Evolutionary conservation across 2,113 vertebrate species (phyloP), one percentile per base, ranked within the genome.

Genomic region (Rallus limicola): DNA sequence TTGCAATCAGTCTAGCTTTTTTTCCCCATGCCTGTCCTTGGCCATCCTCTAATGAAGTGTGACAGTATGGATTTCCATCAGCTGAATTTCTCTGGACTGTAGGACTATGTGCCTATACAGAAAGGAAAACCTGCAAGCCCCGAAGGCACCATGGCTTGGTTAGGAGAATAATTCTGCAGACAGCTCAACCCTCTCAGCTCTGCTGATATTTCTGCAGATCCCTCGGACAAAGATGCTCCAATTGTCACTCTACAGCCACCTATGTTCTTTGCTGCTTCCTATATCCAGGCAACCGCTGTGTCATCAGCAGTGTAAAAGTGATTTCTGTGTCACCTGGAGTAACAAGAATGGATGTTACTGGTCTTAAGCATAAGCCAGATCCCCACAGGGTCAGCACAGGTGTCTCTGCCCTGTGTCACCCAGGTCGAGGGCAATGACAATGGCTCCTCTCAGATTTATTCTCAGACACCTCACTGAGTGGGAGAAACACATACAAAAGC

Each of bases 331-430:
- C 65, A 74, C 31, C 55, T 11, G 36, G 10, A 33, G 33, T 10
- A 56, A 52, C 2, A 5, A 64, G 53, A 85, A 60, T 17, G 44
- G 11, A 34, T 86, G 63, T 10, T 50, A 9, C 17, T 72, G 16
- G n/a, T 83, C 69, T 72, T 72, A 74, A 88, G 26, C 5, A 6
- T 5, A 46, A 82, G 13, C 9, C 86, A 92, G 53, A 68, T n/a
- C 19, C 0, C 0, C 6, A 5, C 5, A 93, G 34, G 55, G 11
- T 11, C 29, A 69, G 46, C 28, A 52, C 3, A 3, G 16, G 10
- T 85, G 75, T 70, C 42, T 77, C 65, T 70, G 42, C 3, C 16
- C 24, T 24, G 59, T 10, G 52, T 36, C 11, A 10, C 9, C 17
- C 55, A 42, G 48, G 16, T 33, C 42, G 58, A 68, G 33, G 15